These are phyloP conservation scores for Lasioglossum leucozonium DNA, from an alignment of 2,888 invertebrate genomes.

Conservation along the genomic window DNA sequence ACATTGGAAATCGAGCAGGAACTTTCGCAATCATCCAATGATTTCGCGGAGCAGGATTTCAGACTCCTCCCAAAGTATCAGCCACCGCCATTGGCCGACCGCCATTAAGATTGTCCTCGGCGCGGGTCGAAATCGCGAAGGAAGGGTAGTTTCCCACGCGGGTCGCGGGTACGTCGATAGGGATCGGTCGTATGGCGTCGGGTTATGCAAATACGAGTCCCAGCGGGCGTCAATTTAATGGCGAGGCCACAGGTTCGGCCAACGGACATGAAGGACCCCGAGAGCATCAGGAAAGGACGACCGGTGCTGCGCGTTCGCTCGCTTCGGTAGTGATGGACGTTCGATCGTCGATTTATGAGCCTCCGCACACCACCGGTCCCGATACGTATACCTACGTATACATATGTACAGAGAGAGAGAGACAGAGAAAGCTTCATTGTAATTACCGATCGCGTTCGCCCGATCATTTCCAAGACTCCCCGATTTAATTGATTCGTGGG, in stretches of 20 bases:
- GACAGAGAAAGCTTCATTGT: neutral
- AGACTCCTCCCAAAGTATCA: neutral
- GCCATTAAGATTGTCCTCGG: slow-evolving; percentile 2
- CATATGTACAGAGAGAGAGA: neutral
- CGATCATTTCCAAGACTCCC: neutral
- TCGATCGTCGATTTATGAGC: slow-evolving; percentile 19
- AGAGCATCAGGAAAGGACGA: slow-evolving; percentile 14
- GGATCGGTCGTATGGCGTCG: slow-evolving; percentile 73
- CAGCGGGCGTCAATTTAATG: slow-evolving; percentile 82
- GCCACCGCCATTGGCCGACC: neutral
- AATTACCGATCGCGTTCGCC: neutral
- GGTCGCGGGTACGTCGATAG: slow-evolving; percentile 65
- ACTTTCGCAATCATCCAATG: neutral
- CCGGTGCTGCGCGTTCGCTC: neutral
- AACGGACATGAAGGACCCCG: slow-evolving; percentile 37
- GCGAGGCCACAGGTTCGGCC: slow-evolving; percentile 68
- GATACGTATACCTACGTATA: neutral
- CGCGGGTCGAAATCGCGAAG: neutral
- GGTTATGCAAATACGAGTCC: slow-evolving; percentile 81
- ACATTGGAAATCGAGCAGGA: neutral
- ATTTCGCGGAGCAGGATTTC: neutral
- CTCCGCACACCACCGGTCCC: neutral
- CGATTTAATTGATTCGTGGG: slow-evolving; percentile 12
- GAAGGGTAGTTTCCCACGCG: slow-evolving; percentile 57
- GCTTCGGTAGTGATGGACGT: slow-evolving; percentile 28